Percentiles rank a stretch among this genome's conserved stretches.
These are phyloP conservation scores for Drosophila ohnishii DNA, from an alignment of 1,140 invertebrate species.

Conservation along the genomic window DNA sequence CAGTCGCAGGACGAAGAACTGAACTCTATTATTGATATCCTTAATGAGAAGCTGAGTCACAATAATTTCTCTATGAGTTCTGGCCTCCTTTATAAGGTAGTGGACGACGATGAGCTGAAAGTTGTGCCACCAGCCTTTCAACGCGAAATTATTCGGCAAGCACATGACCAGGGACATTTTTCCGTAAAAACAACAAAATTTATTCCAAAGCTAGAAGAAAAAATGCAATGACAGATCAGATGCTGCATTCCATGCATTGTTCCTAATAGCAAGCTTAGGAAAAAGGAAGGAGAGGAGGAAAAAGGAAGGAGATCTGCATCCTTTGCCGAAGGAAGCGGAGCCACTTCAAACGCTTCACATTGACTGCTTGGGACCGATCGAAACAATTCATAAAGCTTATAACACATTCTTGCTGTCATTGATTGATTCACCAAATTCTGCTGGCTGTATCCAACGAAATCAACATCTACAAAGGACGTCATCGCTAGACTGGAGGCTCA, in stretches of 20 bases:
- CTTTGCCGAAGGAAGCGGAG: neutral
- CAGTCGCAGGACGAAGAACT: too few species aligned
- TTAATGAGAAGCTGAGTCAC: too few species aligned
- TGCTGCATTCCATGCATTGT: neutral
- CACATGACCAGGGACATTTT: neutral
- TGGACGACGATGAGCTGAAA: neutral
- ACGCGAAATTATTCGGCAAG: neutral
- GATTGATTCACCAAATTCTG: neutral
- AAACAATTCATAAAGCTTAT: neutral
- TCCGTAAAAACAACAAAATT: neutral
- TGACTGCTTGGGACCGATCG: neutral
- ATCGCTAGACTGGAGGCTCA: neutral
- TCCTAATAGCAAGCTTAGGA: neutral
- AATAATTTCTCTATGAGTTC: too few species aligned
- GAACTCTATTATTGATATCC: too few species aligned
- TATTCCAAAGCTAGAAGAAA: neutral
- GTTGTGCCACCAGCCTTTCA: neutral
- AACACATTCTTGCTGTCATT: slow-evolving; percentile 10
- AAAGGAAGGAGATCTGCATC: neutral
- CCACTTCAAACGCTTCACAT: slow-evolving; percentile 1
- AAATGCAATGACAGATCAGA: neutral
- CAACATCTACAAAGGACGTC: neutral
- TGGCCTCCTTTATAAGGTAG: neutral
- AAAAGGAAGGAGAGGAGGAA: neutral
- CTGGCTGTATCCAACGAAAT: neutral